Percentiles rank a stretch among this genome's conserved stretches.
Conservation (phyloP, 2,888 invertebrate species). For the Orthosia gothica region DNA sequence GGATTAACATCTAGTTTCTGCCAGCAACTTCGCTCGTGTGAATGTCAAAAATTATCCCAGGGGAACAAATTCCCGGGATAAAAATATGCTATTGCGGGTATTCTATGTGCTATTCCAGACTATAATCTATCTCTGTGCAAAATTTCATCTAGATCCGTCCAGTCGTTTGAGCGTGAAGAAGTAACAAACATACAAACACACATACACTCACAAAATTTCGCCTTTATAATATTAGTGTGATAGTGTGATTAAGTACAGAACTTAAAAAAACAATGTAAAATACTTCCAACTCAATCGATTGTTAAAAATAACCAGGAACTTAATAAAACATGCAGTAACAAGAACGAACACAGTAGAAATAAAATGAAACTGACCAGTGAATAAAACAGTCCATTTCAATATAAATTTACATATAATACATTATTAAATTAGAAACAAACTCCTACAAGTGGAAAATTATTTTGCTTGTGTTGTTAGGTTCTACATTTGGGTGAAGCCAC, state of each 20-base stretch:
- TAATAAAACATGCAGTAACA: constrained; percentile 14
- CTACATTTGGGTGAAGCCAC: not conserved
- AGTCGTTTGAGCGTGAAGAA: too few species aligned
- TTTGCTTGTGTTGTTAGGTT: not conserved
- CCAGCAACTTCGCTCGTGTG: too few species aligned
- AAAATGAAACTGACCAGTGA: constrained; percentile 26
- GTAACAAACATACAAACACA: too few species aligned
- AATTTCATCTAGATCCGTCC: too few species aligned
- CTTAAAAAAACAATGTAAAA: not conserved
- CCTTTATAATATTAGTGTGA: too few species aligned
- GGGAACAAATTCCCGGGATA: too few species aligned
- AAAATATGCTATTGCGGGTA: too few species aligned
- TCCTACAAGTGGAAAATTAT: not conserved
- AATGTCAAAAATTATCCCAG: too few species aligned
- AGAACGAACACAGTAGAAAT: not conserved
- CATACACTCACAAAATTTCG: too few species aligned
- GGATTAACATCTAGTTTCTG: too few species aligned
- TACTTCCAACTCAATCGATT: not conserved
- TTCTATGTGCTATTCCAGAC: too few species aligned
- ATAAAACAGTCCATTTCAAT: constrained; percentile 17
- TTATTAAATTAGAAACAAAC: not conserved
- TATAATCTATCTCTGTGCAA: too few species aligned
- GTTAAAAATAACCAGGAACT: constrained; percentile 34
- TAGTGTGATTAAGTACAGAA: not conserved
- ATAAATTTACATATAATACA: not conserved